Evolutionary conservation across 2,797 vertebrate species (phyloP), one percentile per base, ranked within the genome.

Genomic region (Muscicapa striata): DNA sequence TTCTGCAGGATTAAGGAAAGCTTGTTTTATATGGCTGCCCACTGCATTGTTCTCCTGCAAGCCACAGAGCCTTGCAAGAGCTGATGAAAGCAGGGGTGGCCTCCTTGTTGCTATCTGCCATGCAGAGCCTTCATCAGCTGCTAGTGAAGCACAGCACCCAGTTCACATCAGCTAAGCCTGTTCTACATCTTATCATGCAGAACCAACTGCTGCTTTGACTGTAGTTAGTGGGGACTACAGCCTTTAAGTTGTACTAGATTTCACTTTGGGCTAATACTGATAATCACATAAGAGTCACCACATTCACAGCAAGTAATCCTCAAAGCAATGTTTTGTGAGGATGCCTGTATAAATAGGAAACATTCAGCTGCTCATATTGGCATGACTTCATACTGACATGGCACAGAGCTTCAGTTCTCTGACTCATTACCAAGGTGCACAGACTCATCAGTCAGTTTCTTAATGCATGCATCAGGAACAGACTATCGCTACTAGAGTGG

Each of bases 271-370:
- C 38, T 69, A 4, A 11, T 59, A 16, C 38, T 58, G 66, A 15
- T 55, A 21, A 23, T 9, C 19, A 22, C 0, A 0, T 12, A 30
- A 43, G 18, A 45, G 15, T 57, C 30, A 23, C 30, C n/a, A 3
- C 20, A 26, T 11, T 73, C 38, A 48, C 46, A 73, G 32, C 62
- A 45, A 58, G 10, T 61, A 29, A n/a, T 54, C 45, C 32, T 67
- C 54, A 36, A 19, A 62, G 46, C 75, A 49, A 0, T 15, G 15
- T 46, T 81, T 62, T 36, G 14, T 4, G 13, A 86, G 69, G 13
- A n/a, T 34, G 22, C 5, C n/a, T 29, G 9, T 38, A 5, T 20
- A 22, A 69, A 19, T 3, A 48, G 18, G 36, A 73, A 45, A 29
- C 21, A 13, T 20, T 38, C 2, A 1, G 6, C 41, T 66, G 21